phyloP scores from a whole-genome alignment of 2,113 vertebrate genomes.

The Channa argus region DNA sequence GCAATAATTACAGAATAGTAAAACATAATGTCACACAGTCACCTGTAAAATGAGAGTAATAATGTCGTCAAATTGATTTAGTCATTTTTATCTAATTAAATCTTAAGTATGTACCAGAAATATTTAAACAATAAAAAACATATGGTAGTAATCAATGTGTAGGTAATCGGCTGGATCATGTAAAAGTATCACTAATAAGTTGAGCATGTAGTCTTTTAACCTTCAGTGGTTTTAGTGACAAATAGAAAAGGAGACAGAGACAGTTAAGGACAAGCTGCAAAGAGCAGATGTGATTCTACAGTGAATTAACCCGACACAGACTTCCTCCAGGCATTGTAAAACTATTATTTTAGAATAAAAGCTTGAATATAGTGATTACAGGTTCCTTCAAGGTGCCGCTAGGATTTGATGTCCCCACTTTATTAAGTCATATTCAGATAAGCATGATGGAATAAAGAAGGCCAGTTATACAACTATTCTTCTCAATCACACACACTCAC shows the following conservation, averaged over 20 bases:
- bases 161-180: neutral
- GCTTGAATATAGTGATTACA: neutral
- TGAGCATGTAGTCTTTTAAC: neutral
- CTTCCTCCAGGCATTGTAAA: neutral
- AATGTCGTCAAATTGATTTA: no score
- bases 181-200: neutral
- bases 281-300: neutral
- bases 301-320: slow-evolving; percentile 6
- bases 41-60: no score
- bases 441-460: slow-evolving; percentile 26
- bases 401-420: slow-evolving; percentile 29
- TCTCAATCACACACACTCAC: slow-evolving; percentile 21
- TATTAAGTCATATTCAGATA: slow-evolving; percentile 39
- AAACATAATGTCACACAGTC: no score
- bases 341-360: slow-evolving; percentile 29
- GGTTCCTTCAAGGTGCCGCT: neutral
- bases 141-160: no score
- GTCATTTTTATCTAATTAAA: no score
- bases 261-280: neutral
- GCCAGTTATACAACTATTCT: slow-evolving; percentile 2
- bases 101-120: no score
- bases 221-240: neutral
- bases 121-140: no score
- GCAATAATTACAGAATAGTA: no score
- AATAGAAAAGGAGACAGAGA: slow-evolving; percentile 6